These are phyloP conservation scores for Serinus canaria DNA, from an alignment of 2,113 vertebrate species.

Conservation along the genomic window DNA sequence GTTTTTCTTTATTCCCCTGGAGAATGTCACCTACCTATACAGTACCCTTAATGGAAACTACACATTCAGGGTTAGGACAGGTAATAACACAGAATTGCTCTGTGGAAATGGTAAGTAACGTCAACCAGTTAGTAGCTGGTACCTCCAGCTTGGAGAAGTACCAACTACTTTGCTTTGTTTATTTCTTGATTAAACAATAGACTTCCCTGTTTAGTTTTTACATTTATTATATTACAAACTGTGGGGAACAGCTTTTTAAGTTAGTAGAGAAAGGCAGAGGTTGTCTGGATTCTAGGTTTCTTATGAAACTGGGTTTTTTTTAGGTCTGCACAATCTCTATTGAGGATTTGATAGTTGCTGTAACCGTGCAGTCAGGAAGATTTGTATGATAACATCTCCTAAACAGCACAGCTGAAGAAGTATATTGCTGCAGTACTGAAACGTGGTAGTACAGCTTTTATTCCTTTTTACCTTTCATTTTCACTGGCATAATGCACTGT, in stretches of 20 bases:
- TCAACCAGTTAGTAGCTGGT: neutral
- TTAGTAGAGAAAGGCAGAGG: neutral
- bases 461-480: neutral
- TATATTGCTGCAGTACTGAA: neutral
- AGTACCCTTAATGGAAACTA: neutral
- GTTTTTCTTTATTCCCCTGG: neutral
- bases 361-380: neutral
- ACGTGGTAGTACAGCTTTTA: neutral
- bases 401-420: neutral
- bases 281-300: neutral
- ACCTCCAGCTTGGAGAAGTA: neutral
- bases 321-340: neutral
- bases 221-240: neutral
- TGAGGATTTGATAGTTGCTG: neutral
- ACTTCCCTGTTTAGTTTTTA: neutral
- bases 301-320: neutral
- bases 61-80: neutral
- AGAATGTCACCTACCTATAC: neutral
- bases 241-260: neutral
- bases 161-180: neutral
- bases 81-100: neutral
- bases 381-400: neutral
- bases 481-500: neutral
- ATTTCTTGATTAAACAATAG: neutral
- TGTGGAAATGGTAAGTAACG: neutral